These are phyloP conservation scores for Adineta ricciae DNA, from an alignment of 2,888 invertebrate genomes.

Conservation along the genomic window DNA sequence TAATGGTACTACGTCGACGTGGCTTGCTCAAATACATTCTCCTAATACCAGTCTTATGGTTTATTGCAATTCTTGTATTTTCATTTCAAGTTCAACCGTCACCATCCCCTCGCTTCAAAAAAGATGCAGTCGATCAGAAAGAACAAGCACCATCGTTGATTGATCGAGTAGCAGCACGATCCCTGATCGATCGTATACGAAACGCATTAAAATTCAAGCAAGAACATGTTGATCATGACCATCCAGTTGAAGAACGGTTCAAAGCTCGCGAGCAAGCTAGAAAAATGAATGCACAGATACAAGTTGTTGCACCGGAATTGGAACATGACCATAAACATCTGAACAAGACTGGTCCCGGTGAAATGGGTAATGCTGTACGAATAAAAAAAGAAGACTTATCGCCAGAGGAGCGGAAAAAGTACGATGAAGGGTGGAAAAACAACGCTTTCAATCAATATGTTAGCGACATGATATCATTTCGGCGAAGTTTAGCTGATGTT, in stretches of 20 bases:
- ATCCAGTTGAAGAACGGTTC: slow-evolving; percentile 29
- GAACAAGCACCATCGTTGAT: not conserved
- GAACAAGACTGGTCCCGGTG: slow-evolving; percentile 54
- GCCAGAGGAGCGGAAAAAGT: slow-evolving; percentile 71
- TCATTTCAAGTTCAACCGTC: not conserved
- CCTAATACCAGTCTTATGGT: not conserved
- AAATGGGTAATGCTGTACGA: slow-evolving; percentile 75
- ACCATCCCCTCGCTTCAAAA: not conserved
- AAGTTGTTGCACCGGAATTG: slow-evolving; percentile 11
- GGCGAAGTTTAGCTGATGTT: slow-evolving; percentile 80
- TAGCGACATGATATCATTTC: slow-evolving; percentile 89
- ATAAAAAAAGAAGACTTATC: slow-evolving; percentile 70
- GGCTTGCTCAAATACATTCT: not conserved
- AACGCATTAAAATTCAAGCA: not conserved
- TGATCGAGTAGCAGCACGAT: not conserved
- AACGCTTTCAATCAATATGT: slow-evolving; percentile 98
- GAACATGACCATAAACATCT: not conserved
- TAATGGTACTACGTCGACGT: not conserved
- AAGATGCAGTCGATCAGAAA: not conserved
- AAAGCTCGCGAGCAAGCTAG: slow-evolving; percentile 25
- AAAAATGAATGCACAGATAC: slow-evolving; percentile 27
- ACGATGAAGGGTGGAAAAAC: slow-evolving; percentile 87
- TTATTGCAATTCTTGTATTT: not conserved
- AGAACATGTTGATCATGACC: slow-evolving; percentile 23
- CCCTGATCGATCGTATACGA: not conserved